Percentiles rank a stretch among this genome's conserved stretches.
phyloP scores from a whole-genome alignment of 2,888 invertebrate species.

The Neoascia interrupta region DNA sequence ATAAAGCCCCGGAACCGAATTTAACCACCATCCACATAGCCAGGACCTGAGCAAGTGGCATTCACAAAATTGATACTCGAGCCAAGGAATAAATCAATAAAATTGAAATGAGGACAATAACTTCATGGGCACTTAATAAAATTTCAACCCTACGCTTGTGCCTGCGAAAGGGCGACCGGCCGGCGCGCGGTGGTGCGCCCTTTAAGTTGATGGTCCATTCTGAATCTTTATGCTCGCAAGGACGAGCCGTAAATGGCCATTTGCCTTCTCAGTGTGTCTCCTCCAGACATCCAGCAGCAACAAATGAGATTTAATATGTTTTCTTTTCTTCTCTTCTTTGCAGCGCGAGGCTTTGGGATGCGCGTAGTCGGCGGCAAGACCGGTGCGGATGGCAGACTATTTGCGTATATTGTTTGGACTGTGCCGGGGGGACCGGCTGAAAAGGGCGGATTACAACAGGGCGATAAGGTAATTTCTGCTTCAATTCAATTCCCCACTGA shows the following conservation, averaged over 20 bases:
- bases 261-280: slow-evolving; percentile 46
- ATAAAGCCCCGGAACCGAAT: slow-evolving; percentile 41
- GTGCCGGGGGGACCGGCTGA: slow-evolving; percentile 95
- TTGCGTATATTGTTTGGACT: slow-evolving; percentile 95
- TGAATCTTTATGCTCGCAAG: background rate
- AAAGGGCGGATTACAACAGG: slow-evolving; percentile 92
- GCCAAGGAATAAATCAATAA: slow-evolving; percentile 48
- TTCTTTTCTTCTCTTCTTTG: slow-evolving; percentile 32
- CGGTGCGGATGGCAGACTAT: slow-evolving; percentile 90
- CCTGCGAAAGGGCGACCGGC: too few relatives aligned
- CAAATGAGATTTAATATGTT: slow-evolving; percentile 61
- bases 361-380: slow-evolving; percentile 95
- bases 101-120: slow-evolving; percentile 49
- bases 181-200: too few relatives aligned
- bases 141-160: background rate
- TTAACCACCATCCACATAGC: background rate
- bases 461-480: slow-evolving; percentile 86
- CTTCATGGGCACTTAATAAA: slow-evolving; percentile 50
- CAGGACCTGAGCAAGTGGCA: background rate
- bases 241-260: slow-evolving; percentile 33
- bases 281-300: slow-evolving; percentile 26
- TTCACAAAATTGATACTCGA: slow-evolving; percentile 43
- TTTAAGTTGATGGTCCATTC: slow-evolving; percentile 7
- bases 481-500: slow-evolving; percentile 47
- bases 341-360: slow-evolving; percentile 96